Percentiles rank a stretch among this genome's conserved stretches.
These are phyloP conservation scores for Ceratina japonica DNA, from an alignment of 1,140 invertebrate species.

Conservation along the genomic window DNA sequence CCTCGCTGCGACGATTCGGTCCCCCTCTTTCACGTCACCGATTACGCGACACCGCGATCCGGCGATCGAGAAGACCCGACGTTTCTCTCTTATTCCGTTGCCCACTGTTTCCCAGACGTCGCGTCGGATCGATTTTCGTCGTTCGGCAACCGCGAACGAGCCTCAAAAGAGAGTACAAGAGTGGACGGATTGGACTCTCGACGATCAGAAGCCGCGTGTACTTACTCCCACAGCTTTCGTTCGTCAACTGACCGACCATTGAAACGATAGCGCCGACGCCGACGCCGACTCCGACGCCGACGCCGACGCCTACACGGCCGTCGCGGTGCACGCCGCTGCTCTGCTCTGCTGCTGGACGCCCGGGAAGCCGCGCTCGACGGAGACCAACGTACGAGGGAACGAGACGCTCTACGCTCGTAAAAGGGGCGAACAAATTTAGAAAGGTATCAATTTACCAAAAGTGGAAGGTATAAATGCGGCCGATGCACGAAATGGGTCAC, in stretches of 20 bases:
- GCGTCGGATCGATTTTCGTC: not conserved
- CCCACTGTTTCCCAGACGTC: not conserved
- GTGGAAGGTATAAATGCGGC: too few species aligned
- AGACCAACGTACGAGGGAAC: not conserved
- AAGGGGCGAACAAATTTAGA: too few species aligned
- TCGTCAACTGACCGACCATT: constrained; percentile 39
- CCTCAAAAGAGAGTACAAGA: not conserved
- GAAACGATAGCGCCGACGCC: constrained; percentile 24
- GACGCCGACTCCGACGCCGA: constrained; percentile 4
- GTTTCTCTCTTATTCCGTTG: too few species aligned
- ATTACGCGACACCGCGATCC: not conserved
- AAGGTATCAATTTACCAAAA: too few species aligned
- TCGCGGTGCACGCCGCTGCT: not conserved
- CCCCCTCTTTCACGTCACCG: too few species aligned
- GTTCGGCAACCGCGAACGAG: not conserved
- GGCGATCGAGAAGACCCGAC: not conserved
- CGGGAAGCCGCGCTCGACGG: not conserved
- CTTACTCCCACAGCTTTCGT: constrained; percentile 20
- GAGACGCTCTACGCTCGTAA: not conserved
- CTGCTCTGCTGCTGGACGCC: too few species aligned
- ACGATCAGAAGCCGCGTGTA: not conserved
- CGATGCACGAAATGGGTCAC: too few species aligned
- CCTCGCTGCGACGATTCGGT: too few species aligned
- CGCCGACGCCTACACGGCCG: constrained; percentile 4
- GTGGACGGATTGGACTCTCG: constrained; percentile 17